Conservation (phyloP, 1,140 invertebrate species). For the Aphaenogaster floridana region DNA sequence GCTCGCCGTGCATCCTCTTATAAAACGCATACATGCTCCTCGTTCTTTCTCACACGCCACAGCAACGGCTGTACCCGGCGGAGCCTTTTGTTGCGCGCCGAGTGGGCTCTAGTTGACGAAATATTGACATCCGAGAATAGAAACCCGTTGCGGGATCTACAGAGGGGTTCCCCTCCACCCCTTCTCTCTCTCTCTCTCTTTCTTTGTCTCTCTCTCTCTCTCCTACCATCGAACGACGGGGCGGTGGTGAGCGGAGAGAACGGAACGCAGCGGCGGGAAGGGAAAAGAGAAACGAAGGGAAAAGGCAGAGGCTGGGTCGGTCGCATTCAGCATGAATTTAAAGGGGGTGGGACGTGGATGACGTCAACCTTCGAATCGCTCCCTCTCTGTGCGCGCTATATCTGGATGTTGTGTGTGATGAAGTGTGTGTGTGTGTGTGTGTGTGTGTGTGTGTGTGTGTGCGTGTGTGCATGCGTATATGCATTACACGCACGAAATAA, state of each 20-base stretch:
- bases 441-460: background rate
- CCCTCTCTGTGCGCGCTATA: conserved; percentile 64
- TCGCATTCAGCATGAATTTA: conserved; percentile 76
- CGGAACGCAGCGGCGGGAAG: conserved; percentile 55
- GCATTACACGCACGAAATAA: conserved; percentile 19
- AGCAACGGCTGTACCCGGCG: conserved; percentile 69
- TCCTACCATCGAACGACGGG: conserved; percentile 21
- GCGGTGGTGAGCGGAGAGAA: conserved; percentile 32
- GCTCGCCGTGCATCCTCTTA: conserved; percentile 45
- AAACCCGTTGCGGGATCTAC: conserved; percentile 78
- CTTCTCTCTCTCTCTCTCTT: conserved; percentile 17
- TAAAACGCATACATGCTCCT: conserved; percentile 55
- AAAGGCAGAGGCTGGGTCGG: conserved; percentile 69
- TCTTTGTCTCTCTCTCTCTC: conserved; percentile 21
- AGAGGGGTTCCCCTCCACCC: conserved; percentile 58
- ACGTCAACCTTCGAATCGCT: conserved; percentile 80
- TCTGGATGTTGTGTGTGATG: conserved; percentile 57
- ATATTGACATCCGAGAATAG: conserved; percentile 86
- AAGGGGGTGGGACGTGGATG: conserved; percentile 76
- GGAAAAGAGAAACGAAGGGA: conserved; percentile 63
- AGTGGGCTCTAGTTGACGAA: conserved; percentile 84
- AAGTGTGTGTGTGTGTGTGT: background rate
- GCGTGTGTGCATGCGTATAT: background rate
- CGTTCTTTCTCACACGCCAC: conserved; percentile 73
- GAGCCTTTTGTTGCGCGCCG: conserved; percentile 76